A percentile compares a stretch with the other conserved stretches of the same genome.
Conservation (phyloP, 2,797 vertebrate genomes). For the Microctenopoma steveboyesi region DNA sequence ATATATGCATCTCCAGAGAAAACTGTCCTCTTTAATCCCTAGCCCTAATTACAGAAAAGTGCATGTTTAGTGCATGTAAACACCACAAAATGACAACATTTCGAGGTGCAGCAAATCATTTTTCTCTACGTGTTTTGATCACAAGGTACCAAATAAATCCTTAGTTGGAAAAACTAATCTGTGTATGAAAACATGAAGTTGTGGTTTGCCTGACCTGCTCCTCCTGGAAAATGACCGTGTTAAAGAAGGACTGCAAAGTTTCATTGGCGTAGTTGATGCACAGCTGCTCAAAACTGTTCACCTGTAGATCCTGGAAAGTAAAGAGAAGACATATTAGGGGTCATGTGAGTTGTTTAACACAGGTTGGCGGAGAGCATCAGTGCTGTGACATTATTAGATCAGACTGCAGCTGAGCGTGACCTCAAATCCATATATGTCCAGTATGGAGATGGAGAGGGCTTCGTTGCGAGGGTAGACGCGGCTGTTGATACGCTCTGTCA, state of each 20-base stretch:
- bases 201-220: conserved; percentile 87
- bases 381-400: background rate
- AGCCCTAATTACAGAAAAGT: background rate
- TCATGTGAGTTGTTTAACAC: conserved; percentile 3
- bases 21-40: background rate
- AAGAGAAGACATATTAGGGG: conserved; percentile 25
- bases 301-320: conserved; percentile 87
- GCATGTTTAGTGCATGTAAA: background rate
- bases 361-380: conserved; percentile 17
- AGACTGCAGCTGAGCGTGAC: conserved; percentile 68
- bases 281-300: conserved; percentile 97
- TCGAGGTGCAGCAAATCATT: background rate
- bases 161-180: background rate
- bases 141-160: background rate
- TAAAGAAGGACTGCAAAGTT: conserved; percentile 94
- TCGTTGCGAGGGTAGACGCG: conserved; percentile 91
- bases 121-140: background rate
- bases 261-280: conserved; percentile 98
- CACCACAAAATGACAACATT: background rate
- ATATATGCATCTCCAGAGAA: background rate
- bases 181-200: conserved; percentile 8
- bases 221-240: conserved; percentile 92
- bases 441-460: conserved; percentile 90
- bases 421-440: conserved; percentile 98
- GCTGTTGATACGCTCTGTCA: conserved; percentile 92